Evolutionary conservation across 2,888 invertebrate genomes (phyloP).

Genomic region (Ormyrus pomaceus): DNA sequence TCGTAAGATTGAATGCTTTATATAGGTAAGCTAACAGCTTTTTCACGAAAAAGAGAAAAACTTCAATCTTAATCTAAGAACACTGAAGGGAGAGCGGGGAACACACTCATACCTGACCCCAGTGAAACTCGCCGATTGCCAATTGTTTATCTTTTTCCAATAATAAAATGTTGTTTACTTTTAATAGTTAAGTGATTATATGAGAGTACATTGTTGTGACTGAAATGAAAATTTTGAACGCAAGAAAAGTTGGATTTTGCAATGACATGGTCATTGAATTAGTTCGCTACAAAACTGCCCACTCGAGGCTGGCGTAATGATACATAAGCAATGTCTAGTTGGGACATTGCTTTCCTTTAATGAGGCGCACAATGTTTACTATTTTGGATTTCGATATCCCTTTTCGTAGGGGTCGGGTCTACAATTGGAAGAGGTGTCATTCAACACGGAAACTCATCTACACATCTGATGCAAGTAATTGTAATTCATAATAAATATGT

Average conservation of each 20-base stretch:
- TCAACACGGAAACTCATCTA: slow-evolving; percentile 72
- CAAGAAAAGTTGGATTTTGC: slow-evolving; percentile 58
- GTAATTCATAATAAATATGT: slow-evolving; percentile 52
- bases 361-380: slow-evolving; percentile 34
- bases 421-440: slow-evolving; percentile 66
- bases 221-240: slow-evolving; percentile 33
- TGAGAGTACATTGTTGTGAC: slow-evolving; percentile 22
- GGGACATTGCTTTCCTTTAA: slow-evolving; percentile 6
- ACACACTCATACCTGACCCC: slow-evolving; percentile 75
- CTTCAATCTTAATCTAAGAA: slow-evolving; percentile 65
- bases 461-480: slow-evolving; percentile 66
- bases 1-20: slow-evolving; percentile 63
- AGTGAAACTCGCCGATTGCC: slow-evolving; percentile 74
- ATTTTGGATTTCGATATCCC: slow-evolving; percentile 65
- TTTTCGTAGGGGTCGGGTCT: slow-evolving; percentile 75
- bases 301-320: slow-evolving; percentile 69
- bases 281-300: slow-evolving; percentile 73
- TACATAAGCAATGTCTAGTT: neutral
- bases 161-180: neutral
- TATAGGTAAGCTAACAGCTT: slow-evolving; percentile 56
- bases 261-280: slow-evolving; percentile 72
- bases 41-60: slow-evolving; percentile 55
- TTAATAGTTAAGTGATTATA: neutral
- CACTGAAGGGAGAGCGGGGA: slow-evolving; percentile 71
- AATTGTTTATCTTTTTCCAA: slow-evolving; percentile 61